A percentile compares a stretch with the other conserved stretches of the same genome.
Conservation (phyloP, 2,888 invertebrate genomes). For the Podabrus alpinus region DNA sequence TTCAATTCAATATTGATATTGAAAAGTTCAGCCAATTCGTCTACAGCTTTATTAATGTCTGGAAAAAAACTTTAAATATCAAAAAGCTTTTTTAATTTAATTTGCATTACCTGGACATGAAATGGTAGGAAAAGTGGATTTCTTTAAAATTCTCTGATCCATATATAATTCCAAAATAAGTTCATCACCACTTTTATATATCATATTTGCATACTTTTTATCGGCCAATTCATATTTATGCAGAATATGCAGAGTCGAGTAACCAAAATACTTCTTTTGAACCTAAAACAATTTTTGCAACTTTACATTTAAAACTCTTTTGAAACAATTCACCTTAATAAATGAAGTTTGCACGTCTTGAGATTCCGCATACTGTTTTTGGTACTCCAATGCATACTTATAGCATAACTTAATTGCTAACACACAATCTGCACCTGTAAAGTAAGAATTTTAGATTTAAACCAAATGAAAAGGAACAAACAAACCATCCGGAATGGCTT, state of each 20-base stretch:
- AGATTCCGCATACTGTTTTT: slow-evolving; percentile 32
- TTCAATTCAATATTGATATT: slow-evolving; percentile 51
- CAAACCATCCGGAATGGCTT: slow-evolving; percentile 46
- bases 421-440: slow-evolving; percentile 58
- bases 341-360: slow-evolving; percentile 40
- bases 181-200: slow-evolving; percentile 49
- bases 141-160: slow-evolving; percentile 56
- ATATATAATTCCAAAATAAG: slow-evolving; percentile 57
- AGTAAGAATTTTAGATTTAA: neutral
- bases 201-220: slow-evolving; percentile 53
- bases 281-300: slow-evolving; percentile 47
- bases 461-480: neutral
- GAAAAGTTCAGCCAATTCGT: slow-evolving; percentile 53
- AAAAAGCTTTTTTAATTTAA: neutral
- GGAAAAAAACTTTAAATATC: slow-evolving; percentile 15
- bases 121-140: slow-evolving; percentile 45
- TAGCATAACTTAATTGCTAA: slow-evolving; percentile 57
- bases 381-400: slow-evolving; percentile 54
- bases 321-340: slow-evolving; percentile 33
- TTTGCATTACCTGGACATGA: slow-evolving; percentile 47
- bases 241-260: slow-evolving; percentile 57
- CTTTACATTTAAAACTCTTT: neutral
- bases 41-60: slow-evolving; percentile 59
- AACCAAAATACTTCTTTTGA: slow-evolving; percentile 55
- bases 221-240: slow-evolving; percentile 54